These are phyloP conservation scores for Galerucella calmariensis DNA, from an alignment of 2,888 invertebrate species.

Conservation along the genomic window DNA sequence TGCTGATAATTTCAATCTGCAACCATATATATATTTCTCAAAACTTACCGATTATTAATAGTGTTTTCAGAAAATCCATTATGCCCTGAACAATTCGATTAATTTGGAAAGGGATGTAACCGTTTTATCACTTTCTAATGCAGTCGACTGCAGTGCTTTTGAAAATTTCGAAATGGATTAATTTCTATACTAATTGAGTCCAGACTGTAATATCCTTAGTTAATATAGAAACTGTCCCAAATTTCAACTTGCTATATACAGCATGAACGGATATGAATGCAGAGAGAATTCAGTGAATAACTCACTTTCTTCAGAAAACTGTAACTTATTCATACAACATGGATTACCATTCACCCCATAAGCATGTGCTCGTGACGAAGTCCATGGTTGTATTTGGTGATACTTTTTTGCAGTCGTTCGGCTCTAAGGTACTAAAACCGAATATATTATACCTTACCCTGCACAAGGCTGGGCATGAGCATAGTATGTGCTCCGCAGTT, in stretches of 20 bases:
- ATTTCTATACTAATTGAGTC: conserved; percentile 22
- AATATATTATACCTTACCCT: no score
- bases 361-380: no score
- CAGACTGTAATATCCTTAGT: neutral
- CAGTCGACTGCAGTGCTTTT: conserved; percentile 18
- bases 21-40: conserved; percentile 13
- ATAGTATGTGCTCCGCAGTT: no score
- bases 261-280: neutral
- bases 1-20: conserved; percentile 18
- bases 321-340: no score
- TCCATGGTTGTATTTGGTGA: no score
- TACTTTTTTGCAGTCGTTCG: no score
- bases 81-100: conserved; percentile 26
- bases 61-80: conserved; percentile 33
- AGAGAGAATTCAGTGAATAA: neutral
- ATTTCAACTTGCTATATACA: neutral
- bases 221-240: neutral
- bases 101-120: conserved; percentile 33
- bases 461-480: no score
- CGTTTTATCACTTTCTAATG: conserved; percentile 20
- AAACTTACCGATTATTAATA: conserved; percentile 32
- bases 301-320: no score
- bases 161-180: conserved; percentile 24
- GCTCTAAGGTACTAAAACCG: no score
- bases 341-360: no score